Base-by-base conservation (phyloP, 2,797 vertebrate genomes). In the Schizopygopsis malacanthus region DNA sequence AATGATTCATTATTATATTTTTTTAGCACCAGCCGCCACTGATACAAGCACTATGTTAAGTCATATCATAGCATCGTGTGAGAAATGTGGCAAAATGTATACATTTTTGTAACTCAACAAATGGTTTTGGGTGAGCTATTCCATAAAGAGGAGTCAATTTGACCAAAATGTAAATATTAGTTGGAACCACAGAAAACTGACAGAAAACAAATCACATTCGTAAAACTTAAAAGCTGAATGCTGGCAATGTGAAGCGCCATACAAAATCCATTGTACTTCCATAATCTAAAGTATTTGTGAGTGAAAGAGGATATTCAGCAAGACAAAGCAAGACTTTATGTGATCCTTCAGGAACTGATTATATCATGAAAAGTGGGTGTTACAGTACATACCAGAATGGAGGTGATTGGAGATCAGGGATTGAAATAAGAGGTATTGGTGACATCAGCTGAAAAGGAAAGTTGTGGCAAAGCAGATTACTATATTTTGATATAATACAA, bases 401-500 rank as follows among this genome's bases (percentile, higher is more conserved):
- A 56, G 18, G 33, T 56, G 33, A 20, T 15, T 77, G 50, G 33
- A 77, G 18, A 33, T 37, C 52, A 56, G 12, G 20, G 28, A 54
- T 12, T 54, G 10, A 77, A 77, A 77, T 56, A 56, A 77, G 20
- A 77, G 73, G 50, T 37, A 76, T 33, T 54, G 16, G 47, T 37
- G 72, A 52, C 72, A 75, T 75, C 2, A 75, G 9, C 28, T 37
- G 47, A 76, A 76, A 75, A 52, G 9, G 4, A 11, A 50, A 37
- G 28, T 20, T 6, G 28, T 76, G 18, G 10, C 16, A 76, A 12
- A 54, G 20, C 10, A 6, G 20, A 37, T 37, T 22, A 37, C 11
- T 52, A 1, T 2, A 33, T 52, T 33, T 52, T 28, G 3, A 15
- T 45, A 15, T 11, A 15, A 65, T 13, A 28, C 13, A 65, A 33